Percentiles rank a stretch among this genome's conserved stretches.
phyloP scores from a whole-genome alignment of 2,113 vertebrate species.

The Mungos mungo region DNA sequence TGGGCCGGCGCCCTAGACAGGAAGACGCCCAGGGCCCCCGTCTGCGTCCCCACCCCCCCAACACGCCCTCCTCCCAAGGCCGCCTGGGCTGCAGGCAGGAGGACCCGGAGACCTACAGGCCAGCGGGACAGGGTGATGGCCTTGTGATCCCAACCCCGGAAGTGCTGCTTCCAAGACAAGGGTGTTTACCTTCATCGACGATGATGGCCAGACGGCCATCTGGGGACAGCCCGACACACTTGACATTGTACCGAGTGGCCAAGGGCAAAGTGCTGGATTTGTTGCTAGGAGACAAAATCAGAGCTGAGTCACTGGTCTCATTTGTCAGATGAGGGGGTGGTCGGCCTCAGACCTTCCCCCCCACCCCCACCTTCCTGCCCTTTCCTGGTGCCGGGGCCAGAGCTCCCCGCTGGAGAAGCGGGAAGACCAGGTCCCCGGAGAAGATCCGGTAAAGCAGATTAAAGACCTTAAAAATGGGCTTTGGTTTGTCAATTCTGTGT shows the following conservation, averaged over 20 bases:
- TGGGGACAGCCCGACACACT: slow-evolving; percentile 93
- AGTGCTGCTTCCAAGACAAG: rapidly evolving
- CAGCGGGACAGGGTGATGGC: not conserved
- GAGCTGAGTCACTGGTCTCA: rapidly evolving
- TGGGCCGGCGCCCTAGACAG: not conserved
- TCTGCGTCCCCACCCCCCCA: too few species aligned
- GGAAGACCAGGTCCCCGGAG: not conserved
- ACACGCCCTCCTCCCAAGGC: not conserved
- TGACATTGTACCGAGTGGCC: slow-evolving; percentile 92
- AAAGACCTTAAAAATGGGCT: not conserved
- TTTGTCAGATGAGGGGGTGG: not conserved
- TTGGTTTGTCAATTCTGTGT: not conserved
- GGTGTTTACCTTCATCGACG: slow-evolving; percentile 92
- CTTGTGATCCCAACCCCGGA: not conserved
- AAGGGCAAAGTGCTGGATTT: slow-evolving; percentile 93
- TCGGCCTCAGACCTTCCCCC: not conserved
- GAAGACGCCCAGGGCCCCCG: not conserved
- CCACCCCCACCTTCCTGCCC: not conserved
- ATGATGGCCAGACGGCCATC: slow-evolving; percentile 92
- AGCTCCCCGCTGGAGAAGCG: not conserved
- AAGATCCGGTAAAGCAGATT: rapidly evolving
- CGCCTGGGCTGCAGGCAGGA: not conserved
- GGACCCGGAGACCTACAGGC: rapidly evolving
- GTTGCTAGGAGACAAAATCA: slow-evolving; percentile 86
- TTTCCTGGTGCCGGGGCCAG: rapidly evolving